Conservation (phyloP, 2,888 invertebrate species). For the Dicyrtomina minuta region DNA sequence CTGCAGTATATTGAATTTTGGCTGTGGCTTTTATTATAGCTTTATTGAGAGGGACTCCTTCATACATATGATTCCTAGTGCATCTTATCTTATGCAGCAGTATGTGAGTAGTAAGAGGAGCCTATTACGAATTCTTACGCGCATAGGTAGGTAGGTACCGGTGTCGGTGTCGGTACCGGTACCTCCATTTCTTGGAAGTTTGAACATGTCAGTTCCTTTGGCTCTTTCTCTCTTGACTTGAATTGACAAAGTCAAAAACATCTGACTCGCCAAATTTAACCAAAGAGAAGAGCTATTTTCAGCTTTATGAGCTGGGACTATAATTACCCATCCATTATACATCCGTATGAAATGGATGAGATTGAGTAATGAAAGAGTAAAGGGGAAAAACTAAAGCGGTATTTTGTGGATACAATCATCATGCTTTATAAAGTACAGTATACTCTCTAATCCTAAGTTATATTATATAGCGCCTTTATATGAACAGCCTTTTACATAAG, state of each 20-base stretch:
- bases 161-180: neutral
- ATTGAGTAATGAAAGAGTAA: neutral
- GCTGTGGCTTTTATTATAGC: no score
- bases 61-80: no score
- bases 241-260: slow-evolving; percentile 25
- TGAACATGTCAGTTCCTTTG: neutral
- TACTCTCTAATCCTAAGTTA: no score
- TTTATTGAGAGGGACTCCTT: no score
- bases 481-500: no score
- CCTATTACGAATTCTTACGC: neutral
- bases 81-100: no score
- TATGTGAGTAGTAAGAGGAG: no score
- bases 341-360: neutral
- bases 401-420: no score
- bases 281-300: slow-evolving; percentile 24
- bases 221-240: neutral
- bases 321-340: neutral
- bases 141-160: neutral
- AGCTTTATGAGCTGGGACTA: slow-evolving; percentile 17
- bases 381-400: neutral
- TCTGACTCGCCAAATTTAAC: slow-evolving; percentile 28
- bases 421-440: neutral
- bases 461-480: no score
- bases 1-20: no score
- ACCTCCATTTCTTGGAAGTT: neutral